Conservation (phyloP, 2,888 invertebrate species). For the Sesia bembeciformis region DNA sequence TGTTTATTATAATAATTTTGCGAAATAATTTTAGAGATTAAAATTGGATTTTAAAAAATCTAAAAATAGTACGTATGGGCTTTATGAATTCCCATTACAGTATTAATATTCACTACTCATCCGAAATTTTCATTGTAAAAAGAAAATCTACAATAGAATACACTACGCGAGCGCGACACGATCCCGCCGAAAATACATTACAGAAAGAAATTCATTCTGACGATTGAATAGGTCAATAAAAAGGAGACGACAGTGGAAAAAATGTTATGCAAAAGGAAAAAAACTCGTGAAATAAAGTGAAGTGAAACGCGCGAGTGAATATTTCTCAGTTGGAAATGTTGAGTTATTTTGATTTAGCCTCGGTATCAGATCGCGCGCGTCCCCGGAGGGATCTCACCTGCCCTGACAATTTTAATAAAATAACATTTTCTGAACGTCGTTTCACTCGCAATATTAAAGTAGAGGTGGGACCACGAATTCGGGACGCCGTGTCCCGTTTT, state of each 20-base stretch:
- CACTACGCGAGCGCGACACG: conserved; percentile 11
- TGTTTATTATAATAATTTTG: too few relatives aligned
- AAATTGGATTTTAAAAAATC: too few relatives aligned
- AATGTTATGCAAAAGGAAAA: conserved; percentile 23
- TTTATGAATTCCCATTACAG: too few relatives aligned
- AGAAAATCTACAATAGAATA: conserved; percentile 16
- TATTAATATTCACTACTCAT: too few relatives aligned
- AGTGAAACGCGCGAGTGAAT: conserved; percentile 33
- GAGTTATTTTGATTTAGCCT: conserved; percentile 46
- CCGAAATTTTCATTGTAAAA: too few relatives aligned
- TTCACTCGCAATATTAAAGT: conserved; percentile 19
- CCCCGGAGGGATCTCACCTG: conserved; percentile 33
- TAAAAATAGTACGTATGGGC: too few relatives aligned
- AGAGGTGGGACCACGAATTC: conserved; percentile 5
- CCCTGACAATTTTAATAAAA: conserved; percentile 51
- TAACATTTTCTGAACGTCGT: conserved; percentile 28
- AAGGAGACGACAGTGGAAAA: conserved; percentile 16
- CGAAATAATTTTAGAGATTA: too few relatives aligned
- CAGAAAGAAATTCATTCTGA: conserved; percentile 31
- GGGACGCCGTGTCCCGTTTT: not conserved
- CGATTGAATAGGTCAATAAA: conserved; percentile 55
- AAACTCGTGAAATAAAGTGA: conserved; percentile 24
- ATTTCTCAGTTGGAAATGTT: conserved; percentile 33
- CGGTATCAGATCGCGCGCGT: conserved; percentile 24
- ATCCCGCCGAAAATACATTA: conserved; percentile 27